Evolutionary conservation across 2,113 vertebrate genomes (phyloP), one percentile per base, ranked within the genome.

Genomic region (Centropus unirufus): DNA sequence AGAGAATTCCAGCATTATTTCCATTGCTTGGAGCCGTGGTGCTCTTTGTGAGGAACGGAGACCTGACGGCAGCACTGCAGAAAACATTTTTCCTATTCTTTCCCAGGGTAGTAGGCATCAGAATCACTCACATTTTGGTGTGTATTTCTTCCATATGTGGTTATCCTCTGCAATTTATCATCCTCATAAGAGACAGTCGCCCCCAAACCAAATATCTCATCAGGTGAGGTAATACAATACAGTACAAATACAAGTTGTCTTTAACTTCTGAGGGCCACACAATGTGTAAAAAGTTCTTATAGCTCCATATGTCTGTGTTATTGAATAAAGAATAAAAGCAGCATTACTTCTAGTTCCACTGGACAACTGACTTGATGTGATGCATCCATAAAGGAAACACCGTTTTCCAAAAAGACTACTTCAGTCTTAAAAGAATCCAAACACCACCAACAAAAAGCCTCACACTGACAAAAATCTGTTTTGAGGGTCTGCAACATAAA

Each of bases 291-390:
- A 90, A 27, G 29, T 32, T 84, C 76, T 83, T 69, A 46, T 30
- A 62, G 61, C 76, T 93, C 70, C 57, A 87, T 63, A 80, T 68
- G 26, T 27, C 54, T 54, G 2, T 27, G 64, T 16, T 73, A 90
- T 55, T 76, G 61, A 94, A 86, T 69, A 84, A 61, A n/a, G 80
- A 85, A 70, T 58, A 82, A 89, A 94, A 67, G 44, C 62, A 80
- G 22, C 30, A 30, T 82, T 87, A 88, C 82, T 85, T 85, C 55
- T 80, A 68, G 52, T 57, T 90, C 55, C 44, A 47, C 59, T 30
- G 57, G 63, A 47, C 30, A 87, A 32, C 8, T 34, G 32, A 87
- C 52, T 79, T 40, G 19, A 39, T 76, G 49, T 23, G 39, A 84
- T 46, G 19, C 24, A 83, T 77, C 24, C 58, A 81, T 47, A 54